A percentile compares a stretch with the other conserved stretches of the same genome.
phyloP scores from a whole-genome alignment of 2,888 invertebrate genomes.

The Oscheius sp. region DNA sequence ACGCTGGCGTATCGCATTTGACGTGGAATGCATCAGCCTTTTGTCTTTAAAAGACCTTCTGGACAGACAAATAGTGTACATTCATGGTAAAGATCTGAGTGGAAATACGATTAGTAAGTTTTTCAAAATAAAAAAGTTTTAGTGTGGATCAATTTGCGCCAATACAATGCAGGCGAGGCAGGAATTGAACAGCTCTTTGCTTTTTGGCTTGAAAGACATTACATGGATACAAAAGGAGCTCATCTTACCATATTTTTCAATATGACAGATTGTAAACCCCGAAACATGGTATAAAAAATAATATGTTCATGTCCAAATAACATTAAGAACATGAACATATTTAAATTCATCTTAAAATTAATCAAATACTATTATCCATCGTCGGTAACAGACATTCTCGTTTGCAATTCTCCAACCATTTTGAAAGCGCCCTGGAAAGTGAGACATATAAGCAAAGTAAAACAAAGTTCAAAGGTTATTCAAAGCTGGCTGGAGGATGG shows the following conservation, averaged over 20 bases:
- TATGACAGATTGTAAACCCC: conserved; percentile 54
- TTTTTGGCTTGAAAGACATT: conserved; percentile 67
- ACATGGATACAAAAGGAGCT: conserved; percentile 55
- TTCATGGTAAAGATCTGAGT: conserved; percentile 58
- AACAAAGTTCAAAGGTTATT: conserved; percentile 41
- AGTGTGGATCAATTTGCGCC: conserved; percentile 65
- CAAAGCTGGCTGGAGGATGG: conserved; percentile 51
- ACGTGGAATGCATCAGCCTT: conserved; percentile 60
- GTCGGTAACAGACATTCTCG: conserved; percentile 50
- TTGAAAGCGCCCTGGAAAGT: conserved; percentile 65
- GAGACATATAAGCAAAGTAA: not conserved
- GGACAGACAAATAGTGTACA: conserved; percentile 58
- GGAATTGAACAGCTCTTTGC: conserved; percentile 57
- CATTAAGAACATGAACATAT: conserved; percentile 60
- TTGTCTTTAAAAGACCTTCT: conserved; percentile 53
- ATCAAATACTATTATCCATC: conserved; percentile 66
- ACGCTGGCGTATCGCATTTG: conserved; percentile 58
- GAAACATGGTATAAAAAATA: conserved; percentile 56
- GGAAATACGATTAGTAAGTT: conserved; percentile 33
- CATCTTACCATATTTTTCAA: conserved; percentile 60
- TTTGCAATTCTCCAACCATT: conserved; percentile 60
- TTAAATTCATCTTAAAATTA: conserved; percentile 63
- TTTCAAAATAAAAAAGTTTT: not conserved
- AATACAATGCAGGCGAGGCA: conserved; percentile 50
- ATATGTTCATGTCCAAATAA: not conserved